A percentile compares a stretch with the other conserved stretches of the same genome.
Conservation (phyloP, 2,888 invertebrate species). For the Heliconius erato region DNA sequence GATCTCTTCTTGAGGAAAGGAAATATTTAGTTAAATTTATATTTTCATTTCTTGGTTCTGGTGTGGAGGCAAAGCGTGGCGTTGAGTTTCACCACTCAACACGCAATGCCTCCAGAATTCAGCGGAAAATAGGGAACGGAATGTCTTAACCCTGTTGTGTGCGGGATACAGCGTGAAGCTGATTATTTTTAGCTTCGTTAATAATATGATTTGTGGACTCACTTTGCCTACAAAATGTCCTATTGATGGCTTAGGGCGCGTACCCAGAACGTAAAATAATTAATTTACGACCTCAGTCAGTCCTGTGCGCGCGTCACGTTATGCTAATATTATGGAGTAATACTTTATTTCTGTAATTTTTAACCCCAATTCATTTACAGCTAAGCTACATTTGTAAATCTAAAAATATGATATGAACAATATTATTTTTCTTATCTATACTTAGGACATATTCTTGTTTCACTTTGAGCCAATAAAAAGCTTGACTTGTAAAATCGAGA, state of each 20-base stretch:
- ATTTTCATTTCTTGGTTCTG: too few species aligned
- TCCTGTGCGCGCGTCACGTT: slow-evolving; percentile 46
- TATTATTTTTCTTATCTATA: too few species aligned
- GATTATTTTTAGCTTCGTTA: not conserved
- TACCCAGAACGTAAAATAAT: slow-evolving; percentile 39
- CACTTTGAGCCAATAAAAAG: not conserved
- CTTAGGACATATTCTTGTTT: not conserved
- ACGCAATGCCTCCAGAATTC: too few species aligned
- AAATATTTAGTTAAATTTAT: too few species aligned
- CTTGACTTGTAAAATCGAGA: not conserved
- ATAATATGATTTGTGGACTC: slow-evolving; percentile 4
- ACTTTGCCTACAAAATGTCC: slow-evolving; percentile 17
- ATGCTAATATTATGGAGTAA: slow-evolving; percentile 55
- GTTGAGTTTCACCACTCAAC: too few species aligned
- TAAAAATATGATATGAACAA: not conserved
- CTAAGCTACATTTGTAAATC: slow-evolving; percentile 45
- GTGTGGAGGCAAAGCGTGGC: too few species aligned
- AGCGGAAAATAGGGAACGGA: too few species aligned
- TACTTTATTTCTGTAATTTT: slow-evolving; percentile 54
- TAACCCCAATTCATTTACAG: slow-evolving; percentile 45
- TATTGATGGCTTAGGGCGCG: slow-evolving; percentile 23
- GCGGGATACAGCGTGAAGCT: too few species aligned
- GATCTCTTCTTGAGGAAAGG: too few species aligned
- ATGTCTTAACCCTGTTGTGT: too few species aligned
- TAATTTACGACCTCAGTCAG: slow-evolving; percentile 43